These are phyloP conservation scores for Lepus europaeus DNA, from an alignment of 2,113 vertebrate species.

Conservation along the genomic window DNA sequence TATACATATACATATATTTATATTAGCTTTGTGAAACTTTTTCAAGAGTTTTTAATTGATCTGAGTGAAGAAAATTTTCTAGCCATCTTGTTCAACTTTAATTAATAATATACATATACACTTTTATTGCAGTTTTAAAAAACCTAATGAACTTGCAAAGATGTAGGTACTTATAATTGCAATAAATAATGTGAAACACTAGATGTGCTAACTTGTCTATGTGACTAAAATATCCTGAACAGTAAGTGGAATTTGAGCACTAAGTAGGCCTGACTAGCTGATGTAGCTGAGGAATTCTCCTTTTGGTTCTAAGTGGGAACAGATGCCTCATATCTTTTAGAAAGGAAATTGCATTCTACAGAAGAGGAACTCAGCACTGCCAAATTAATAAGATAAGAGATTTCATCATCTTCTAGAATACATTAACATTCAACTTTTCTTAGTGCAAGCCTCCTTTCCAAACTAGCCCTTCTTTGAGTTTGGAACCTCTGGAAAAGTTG, in stretches of 20 bases:
- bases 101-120: not conserved
- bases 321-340: slow-evolving; percentile 85
- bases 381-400: slow-evolving; percentile 84
- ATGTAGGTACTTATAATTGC: not conserved
- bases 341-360: slow-evolving; percentile 89
- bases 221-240: slow-evolving; percentile 67
- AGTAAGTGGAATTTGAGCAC: slow-evolving; percentile 58
- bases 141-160: not conserved
- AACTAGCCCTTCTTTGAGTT: not conserved
- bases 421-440: slow-evolving; percentile 79
- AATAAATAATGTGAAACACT: not conserved
- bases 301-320: slow-evolving; percentile 85
- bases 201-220: not conserved
- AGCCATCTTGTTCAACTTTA: not conserved
- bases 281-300: slow-evolving; percentile 80
- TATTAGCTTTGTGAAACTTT: not conserved
- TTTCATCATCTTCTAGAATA: slow-evolving; percentile 85
- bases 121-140: not conserved
- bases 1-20: no score
- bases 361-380: slow-evolving; percentile 82
- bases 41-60: not conserved
- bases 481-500: not conserved
- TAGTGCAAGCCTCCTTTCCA: not conserved
- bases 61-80: not conserved
- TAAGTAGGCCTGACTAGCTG: slow-evolving; percentile 73